Base-by-base conservation (phyloP, 92 coral and sea anemone genomes). In the Zoanthus sociatus region DNA sequence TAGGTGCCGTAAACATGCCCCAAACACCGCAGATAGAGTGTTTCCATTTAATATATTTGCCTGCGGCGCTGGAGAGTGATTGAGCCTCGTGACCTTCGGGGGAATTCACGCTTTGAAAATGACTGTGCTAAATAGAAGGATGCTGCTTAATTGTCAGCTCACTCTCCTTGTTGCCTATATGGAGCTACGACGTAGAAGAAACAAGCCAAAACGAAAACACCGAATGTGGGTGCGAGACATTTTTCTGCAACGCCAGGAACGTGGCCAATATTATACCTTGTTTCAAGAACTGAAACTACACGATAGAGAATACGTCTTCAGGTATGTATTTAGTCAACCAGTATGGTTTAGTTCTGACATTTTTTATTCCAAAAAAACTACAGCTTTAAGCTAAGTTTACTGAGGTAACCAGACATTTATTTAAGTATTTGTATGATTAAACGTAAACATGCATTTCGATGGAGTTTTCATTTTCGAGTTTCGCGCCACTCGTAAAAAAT, bases 181-280 rank as follows among this genome's bases (percentile, higher is more conserved):
- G 78, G 46, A 47, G 78, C 78, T 74, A 74, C 58, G 60, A 1
- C 78, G 61, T 74, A 72, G 54, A 72, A 74, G 78, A 74, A 74
- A 74, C 61, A 74, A 74, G 78, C 26, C 78, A 74, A 74, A 73
- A 74, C 78, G 78, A 74, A 74, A 74, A 74, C 78, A n/a, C 78
- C 47, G 33, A 74, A 32, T 74, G 53, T 74, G 78, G 78, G 78
- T 74, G 37, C 78, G 78, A 74, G 78, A 74, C 61, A 74, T 74
- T 74, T 74, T 74, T 74, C 78, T 74, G 60, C 56, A 74, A 74
- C 78, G 78, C 46, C 78, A 48, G 60, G 78, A 74, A 74, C 78
- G 78, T 74, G 78, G 78, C 32, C 78, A 74, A 74, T 48, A 74
- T 74, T 46, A 37, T 74, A 74, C 61, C 26, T 42, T 74, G 54